Conservation (phyloP, 2,888 invertebrate species). For the Thalpophila matura region DNA sequence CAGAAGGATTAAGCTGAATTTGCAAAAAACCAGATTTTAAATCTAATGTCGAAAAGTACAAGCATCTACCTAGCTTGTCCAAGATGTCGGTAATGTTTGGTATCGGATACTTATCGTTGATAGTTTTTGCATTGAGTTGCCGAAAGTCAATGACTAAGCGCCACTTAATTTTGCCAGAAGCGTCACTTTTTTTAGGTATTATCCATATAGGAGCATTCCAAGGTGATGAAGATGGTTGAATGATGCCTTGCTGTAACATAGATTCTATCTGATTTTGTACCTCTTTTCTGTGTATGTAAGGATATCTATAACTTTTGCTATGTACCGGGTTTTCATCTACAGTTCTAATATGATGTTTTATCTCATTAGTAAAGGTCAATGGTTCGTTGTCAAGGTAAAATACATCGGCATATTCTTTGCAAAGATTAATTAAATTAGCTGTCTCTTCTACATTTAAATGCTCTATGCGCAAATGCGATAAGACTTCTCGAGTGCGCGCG, state of each 20-base stretch:
- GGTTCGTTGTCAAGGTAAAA: neutral
- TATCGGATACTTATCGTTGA: no score
- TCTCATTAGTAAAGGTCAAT: neutral
- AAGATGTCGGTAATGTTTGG: no score
- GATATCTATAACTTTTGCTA: neutral
- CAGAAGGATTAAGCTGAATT: no score
- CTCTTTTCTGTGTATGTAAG: neutral
- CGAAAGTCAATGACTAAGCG: no score
- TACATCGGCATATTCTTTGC: neutral
- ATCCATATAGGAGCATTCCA: neutral
- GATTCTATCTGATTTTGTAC: neutral
- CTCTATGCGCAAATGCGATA: slow-evolving; percentile 6
- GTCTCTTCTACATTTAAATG: slow-evolving; percentile 7
- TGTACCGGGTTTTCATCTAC: neutral
- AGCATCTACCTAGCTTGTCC: no score
- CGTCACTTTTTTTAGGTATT: neutral
- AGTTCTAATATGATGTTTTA: neutral
- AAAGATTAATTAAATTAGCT: neutral
- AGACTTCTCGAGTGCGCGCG: neutral
- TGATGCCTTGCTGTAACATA: neutral
- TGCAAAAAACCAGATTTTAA: no score
- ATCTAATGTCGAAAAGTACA: no score
- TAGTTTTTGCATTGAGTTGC: no score
- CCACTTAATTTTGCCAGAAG: neutral
- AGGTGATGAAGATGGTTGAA: neutral